Evolutionary conservation across 2,888 invertebrate genomes (phyloP), one percentile per base, ranked within the genome.

Genomic region (Plebejus melissa): DNA sequence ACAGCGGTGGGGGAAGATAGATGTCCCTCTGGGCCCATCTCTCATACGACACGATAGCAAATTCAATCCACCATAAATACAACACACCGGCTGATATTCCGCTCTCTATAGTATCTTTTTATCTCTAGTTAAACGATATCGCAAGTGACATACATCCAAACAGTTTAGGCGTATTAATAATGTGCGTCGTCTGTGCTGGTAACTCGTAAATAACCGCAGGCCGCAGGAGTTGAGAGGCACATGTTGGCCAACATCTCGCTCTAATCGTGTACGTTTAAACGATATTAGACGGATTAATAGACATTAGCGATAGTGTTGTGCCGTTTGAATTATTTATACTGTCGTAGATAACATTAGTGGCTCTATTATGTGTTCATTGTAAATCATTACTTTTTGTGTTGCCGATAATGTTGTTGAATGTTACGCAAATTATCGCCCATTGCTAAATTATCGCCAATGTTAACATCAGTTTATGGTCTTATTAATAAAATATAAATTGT

Each of bases 1-100:
- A 79, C 80, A 77, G 86, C 88, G 84, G 91, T 89, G 91, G 91
- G 91, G 91, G 89, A 85, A 89, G 93, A 93, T 86, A 85, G 91
- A 93, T 92, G 91, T 87, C 81, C 81, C 83, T 85, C 82, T 81
- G 83, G 82, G 79, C 82, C 81, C 88, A 88, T 89, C 87, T 87
- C 84, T 90, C 91, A 89, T 90, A 89, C 85, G 85, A 90, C 91
- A 90, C 86, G 89, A 88, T 88, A 87, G 87, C 87, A 87, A 86
- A 90, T 90, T 87, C 86, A 86, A 87, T 87, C 82, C 85, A 79
- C 86, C 87, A 91, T 90, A 89, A 90, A 91, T 90, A 88, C 78
- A 54, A 54, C 72, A 72, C 76, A 78, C 76, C 76, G 77, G 71
- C 76, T 78, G 77, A 77, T 79, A 79, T 79, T 76, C 77, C 76